A percentile compares a stretch with the other conserved stretches of the same genome.
phyloP scores from a whole-genome alignment of 2,797 vertebrate genomes.

The Dicrostonyx torquatus region DNA sequence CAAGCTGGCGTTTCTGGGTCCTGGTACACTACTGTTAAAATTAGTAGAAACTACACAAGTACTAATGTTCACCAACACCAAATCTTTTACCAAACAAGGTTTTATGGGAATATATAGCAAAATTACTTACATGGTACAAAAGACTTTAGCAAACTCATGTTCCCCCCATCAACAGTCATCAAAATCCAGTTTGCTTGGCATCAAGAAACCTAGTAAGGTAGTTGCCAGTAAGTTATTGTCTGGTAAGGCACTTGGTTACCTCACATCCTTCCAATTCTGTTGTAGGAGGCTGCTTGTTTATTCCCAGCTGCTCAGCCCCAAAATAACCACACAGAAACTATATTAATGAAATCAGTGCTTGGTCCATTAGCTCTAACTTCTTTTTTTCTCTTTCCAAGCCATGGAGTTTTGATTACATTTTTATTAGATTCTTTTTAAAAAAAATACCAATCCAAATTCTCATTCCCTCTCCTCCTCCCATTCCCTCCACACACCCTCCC shows the following conservation, averaged over 20 bases:
- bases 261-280: neutral
- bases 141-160: neutral
- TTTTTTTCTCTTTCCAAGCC: too few species aligned
- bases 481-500: too few species aligned
- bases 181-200: conserved; percentile 42
- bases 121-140: neutral
- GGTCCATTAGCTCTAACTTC: too few species aligned
- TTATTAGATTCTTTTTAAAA: too few species aligned
- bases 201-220: conserved; percentile 7
- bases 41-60: neutral
- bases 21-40: neutral
- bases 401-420: too few species aligned
- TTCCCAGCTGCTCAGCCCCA: too few species aligned
- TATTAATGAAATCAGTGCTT: too few species aligned
- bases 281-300: too few species aligned
- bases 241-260: neutral
- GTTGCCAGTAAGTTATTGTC: neutral
- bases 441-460: too few species aligned
- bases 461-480: too few species aligned
- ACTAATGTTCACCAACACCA: neutral
- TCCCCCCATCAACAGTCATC: neutral
- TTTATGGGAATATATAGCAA: conserved; percentile 16
- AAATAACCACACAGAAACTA: too few species aligned
- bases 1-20: neutral
- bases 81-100: neutral